Base-by-base conservation (phyloP, 2,888 invertebrate genomes). In the Tromatobia lineatoria region DNA sequence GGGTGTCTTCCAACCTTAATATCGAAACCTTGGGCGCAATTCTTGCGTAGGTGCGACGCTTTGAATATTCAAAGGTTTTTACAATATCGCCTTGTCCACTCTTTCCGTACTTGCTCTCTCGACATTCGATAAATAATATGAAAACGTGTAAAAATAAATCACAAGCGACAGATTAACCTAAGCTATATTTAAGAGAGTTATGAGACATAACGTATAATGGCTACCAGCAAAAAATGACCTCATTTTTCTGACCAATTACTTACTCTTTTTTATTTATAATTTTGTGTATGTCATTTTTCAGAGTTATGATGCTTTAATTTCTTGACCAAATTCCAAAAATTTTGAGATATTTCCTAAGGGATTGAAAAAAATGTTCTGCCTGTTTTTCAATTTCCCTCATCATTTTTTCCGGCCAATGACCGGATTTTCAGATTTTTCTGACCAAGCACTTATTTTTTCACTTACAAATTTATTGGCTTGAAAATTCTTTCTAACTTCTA, bases 41-140 rank as follows among this genome's bases (percentile, higher is more conserved):
- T 69, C 54, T 11, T 69, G 88, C 90, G 92, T 92, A 90, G 92
- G 92, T 88, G 91, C 52, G 10, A 54, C 73, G 76, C 73, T 85
- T 87, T 92, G 92, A 92, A 91, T 92, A 92, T 92, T 92, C 90
- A 91, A 90, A 90, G 86, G 85, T 88, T 87, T 87, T 86, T 86
- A 38, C 34, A 20, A 20, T 86, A 47, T 86, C 66, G 52, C 71
- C 83, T 83, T 67, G 78, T 76, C 70, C 73, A 70, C 76, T 82
- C 82, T 80, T 83, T 86, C 81, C 80, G 61, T 67, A 59, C 50
- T 80, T 25, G 78, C 69, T 64, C 73, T 25, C 47, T 25, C 52
- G 52, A 18, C 52, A 13, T 15, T 73, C 83, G 47, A 89, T 88
- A 88, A 89, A 90, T 91, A 89, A 90, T 90, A 88, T 90, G 88